These are phyloP conservation scores for Hylomyscus alleni DNA, from an alignment of 2,797 vertebrate species.

Conservation along the genomic window DNA sequence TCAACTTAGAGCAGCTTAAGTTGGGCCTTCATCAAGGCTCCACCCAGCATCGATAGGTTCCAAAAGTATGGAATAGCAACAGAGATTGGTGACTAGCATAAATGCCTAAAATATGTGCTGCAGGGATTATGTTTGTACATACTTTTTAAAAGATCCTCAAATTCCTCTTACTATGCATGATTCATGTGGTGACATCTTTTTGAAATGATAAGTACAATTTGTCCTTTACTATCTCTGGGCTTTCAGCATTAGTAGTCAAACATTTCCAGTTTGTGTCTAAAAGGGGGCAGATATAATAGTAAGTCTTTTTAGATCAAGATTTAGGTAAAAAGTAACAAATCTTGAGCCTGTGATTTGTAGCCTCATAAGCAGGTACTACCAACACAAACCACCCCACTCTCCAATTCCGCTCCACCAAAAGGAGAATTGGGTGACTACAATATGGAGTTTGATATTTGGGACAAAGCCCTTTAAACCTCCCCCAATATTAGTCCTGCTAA, in stretches of 20 bases:
- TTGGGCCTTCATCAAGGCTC: background rate
- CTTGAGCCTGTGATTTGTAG: background rate
- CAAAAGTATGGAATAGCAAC: constrained; percentile 21
- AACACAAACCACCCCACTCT: background rate
- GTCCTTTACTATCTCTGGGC: background rate
- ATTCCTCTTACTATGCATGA: background rate
- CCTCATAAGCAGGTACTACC: background rate
- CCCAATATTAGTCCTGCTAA: background rate
- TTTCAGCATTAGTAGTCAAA: constrained; percentile 6
- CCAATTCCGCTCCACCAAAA: background rate
- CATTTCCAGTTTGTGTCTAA: constrained; percentile 10
- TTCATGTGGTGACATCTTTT: background rate
- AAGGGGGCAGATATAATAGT: background rate
- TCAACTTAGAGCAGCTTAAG: background rate
- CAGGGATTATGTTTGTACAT: background rate
- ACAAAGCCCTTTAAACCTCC: background rate
- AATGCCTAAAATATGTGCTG: constrained; percentile 9
- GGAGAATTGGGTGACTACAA: background rate
- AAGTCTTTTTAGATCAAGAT: background rate
- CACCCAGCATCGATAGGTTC: background rate
- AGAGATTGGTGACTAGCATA: background rate
- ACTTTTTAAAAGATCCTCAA: background rate
- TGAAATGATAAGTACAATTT: background rate
- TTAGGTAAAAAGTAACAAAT: constrained; percentile 12
- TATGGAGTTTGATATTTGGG: background rate